Conservation (phyloP, 2,888 invertebrate species). For the Yponomeuta plumbellus region DNA sequence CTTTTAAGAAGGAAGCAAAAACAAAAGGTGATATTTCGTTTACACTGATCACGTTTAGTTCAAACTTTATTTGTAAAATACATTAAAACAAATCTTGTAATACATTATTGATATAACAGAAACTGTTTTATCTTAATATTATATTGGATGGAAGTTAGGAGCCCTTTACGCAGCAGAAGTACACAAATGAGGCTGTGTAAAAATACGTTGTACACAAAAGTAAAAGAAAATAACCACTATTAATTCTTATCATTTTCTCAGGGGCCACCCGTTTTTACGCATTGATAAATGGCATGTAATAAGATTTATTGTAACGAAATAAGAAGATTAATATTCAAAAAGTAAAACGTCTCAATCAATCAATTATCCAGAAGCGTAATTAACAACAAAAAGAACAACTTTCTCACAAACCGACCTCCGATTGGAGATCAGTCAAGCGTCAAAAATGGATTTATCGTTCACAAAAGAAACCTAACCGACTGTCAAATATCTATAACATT, state of each 20-base stretch:
- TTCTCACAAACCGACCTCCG: conserved; percentile 42
- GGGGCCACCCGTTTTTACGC: neutral
- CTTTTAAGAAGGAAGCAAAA: too few relatives aligned
- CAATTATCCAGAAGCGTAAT: conserved; percentile 21
- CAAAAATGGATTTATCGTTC: conserved; percentile 48
- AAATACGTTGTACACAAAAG: too few relatives aligned
- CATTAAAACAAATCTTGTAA: too few relatives aligned
- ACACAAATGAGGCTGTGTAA: too few relatives aligned
- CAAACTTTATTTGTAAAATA: too few relatives aligned
- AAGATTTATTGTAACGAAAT: conserved; percentile 2
- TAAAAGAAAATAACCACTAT: neutral
- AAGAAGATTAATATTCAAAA: conserved; percentile 15
- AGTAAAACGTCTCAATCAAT: conserved; percentile 6
- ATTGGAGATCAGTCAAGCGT: conserved; percentile 46
- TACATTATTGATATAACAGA: too few relatives aligned
- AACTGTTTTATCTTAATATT: too few relatives aligned
- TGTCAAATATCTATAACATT: conserved; percentile 45
- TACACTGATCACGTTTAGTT: too few relatives aligned
- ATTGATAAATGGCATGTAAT: neutral
- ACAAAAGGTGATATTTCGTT: too few relatives aligned
- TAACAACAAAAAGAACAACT: conserved; percentile 23
- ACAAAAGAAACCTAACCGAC: conserved; percentile 45
- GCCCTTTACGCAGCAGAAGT: too few relatives aligned
- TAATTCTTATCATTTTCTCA: neutral
- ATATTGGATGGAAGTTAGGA: too few relatives aligned